Base-by-base conservation (phyloP, 2,113 vertebrate genomes). In the Dromiciops gliroides region DNA sequence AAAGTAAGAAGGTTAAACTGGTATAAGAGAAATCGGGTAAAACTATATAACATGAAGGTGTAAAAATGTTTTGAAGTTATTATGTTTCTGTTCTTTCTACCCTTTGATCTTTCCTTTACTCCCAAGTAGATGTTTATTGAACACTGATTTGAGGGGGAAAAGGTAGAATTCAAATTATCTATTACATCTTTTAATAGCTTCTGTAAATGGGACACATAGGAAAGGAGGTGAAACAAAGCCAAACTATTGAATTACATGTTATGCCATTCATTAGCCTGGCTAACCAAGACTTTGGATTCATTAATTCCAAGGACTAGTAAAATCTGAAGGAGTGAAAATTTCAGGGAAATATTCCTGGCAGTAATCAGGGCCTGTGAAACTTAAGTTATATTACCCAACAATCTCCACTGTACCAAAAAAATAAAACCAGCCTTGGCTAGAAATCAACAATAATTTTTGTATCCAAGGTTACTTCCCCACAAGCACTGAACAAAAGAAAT, bases 381-480 rank as follows among this genome's bases (percentile, higher is more conserved):
- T 95, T 96, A 93, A 96, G 91, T 95, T 91, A 93, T 91, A 93
- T 5, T 93, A 96, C 93, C 95, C 95, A 95, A 10, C 97, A 96
- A 96, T 96, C 97, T 96, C 97, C 94, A 26, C 93, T 95, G 97
- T 97, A 95, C 94, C 93, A 94, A 96, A 95, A 53, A 91, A 91
- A 22, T n/a, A 91, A 90, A 94, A 48, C 67, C 96, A 95, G 93
- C 95, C 93, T 95, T 96, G 97, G 96, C 95, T 75, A 95, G 52
- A 51, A 83, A 25, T 88, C 90, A 91, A 37, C 93, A 89, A 90
- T n/a, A 93, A 60, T 91, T 96, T 97, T 94, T 96, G 95, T 97
- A 93, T 94, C 92, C 90, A 51, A 94, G 95, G 89, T 95, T 94
- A 48, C 89, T 94, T 95, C 95, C 96, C 97, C 96, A 93, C 53